Percentiles rank a stretch among this genome's conserved stretches.
Evolutionary conservation across 2,888 invertebrate genomes (phyloP).

Genomic region (Drosophila limbata): DNA sequence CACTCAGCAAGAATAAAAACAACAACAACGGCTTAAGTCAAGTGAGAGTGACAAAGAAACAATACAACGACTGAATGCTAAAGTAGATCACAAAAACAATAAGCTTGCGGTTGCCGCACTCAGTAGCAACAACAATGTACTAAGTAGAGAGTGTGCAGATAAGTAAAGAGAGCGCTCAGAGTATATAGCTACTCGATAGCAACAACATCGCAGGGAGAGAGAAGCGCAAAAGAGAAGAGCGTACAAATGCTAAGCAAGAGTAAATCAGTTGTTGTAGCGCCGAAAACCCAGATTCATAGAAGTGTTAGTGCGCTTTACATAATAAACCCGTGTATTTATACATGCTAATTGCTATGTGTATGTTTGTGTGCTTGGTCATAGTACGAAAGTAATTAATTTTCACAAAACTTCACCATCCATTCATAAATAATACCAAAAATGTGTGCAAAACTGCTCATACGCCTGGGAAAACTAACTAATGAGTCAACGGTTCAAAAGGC

Average conservation of each 20-base stretch:
- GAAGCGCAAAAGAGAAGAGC: not conserved
- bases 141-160: not conserved
- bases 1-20: not conserved
- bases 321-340: not conserved
- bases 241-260: not conserved
- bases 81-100: not conserved
- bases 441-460: slow-evolving; percentile 1
- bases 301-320: too few relatives aligned
- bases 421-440: slow-evolving; percentile 7
- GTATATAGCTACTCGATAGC: not conserved
- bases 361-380: not conserved
- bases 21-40: not conserved
- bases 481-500: slow-evolving; percentile 20
- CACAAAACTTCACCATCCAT: slow-evolving; percentile 3
- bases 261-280: not conserved
- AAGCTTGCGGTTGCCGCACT: not conserved
- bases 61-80: not conserved
- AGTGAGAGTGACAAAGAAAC: not conserved
- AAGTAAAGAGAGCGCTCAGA: not conserved
- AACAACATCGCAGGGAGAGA: not conserved
- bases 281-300: too few relatives aligned
- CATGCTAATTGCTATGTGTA: not conserved
- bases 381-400: not conserved
- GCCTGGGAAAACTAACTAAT: slow-evolving; percentile 44
- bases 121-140: not conserved